These are phyloP conservation scores for Eubucco bourcierii DNA, from an alignment of 2,113 vertebrate species.

Conservation along the genomic window DNA sequence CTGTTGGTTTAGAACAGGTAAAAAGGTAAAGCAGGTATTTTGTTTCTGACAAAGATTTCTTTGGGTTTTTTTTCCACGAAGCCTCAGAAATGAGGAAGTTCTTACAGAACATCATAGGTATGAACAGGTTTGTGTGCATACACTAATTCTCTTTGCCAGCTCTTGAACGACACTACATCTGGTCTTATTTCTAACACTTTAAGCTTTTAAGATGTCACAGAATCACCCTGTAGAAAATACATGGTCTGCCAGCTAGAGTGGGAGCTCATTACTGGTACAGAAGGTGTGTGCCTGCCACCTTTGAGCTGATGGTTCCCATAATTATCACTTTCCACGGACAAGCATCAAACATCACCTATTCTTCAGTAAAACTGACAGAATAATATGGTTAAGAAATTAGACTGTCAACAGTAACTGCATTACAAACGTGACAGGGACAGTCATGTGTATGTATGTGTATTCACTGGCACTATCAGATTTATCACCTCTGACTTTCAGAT, in stretches of 20 bases:
- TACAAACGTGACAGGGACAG: not conserved
- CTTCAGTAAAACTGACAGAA: not conserved
- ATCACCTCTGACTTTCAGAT: not conserved
- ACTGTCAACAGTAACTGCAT: not conserved
- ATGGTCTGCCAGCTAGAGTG: not conserved
- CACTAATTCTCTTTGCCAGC: not conserved
- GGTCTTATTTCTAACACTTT: too few relatives aligned
- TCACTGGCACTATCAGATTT: not conserved
- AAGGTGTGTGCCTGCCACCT: not conserved
- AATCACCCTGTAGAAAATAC: not conserved
- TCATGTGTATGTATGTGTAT: not conserved
- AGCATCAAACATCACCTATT: not conserved
- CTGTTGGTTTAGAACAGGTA: not conserved
- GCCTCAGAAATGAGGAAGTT: not conserved
- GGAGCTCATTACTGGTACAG: not conserved
- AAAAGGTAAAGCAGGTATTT: not conserved
- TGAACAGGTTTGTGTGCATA: not conserved
- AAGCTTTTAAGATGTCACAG: not conserved
- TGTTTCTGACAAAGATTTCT: not conserved
- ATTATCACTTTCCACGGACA: not conserved
- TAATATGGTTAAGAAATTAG: not conserved
- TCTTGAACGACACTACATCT: too few relatives aligned
- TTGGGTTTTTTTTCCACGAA: not conserved
- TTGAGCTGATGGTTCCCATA: not conserved
- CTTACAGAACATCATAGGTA: not conserved